Base-by-base conservation (phyloP, 2,113 vertebrate species). In the Carassius carassius region DNA sequence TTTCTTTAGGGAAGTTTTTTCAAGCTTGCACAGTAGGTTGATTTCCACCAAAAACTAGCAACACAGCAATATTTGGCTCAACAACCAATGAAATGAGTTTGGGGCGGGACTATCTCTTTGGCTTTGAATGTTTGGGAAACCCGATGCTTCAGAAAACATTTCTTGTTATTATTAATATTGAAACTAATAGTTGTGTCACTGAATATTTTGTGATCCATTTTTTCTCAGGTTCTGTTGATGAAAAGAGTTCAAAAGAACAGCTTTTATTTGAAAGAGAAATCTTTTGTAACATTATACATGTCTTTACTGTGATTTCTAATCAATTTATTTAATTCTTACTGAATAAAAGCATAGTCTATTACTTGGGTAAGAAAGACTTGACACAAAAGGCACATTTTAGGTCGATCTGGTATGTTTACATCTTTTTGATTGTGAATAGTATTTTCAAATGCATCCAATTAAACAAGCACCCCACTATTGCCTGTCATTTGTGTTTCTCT, bases 401-500 rank as follows among this genome's bases (percentile, higher is more conserved):
- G 21, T 25, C 11, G 9, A 32, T 19, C 25, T 56, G 51, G 51
- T 16, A 54, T 23, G 23, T 56, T 35, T 13, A 14, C 19, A 37
- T 60, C 19, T 41, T 78, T 78, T 21, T 60, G 32, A 60, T 37
- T 58, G 56, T 25, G 10, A 78, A 37, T n/a, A 78, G 35, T 41
- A 35, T 23, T 81, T 81, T 81, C n/a, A 81, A 47, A 81, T 11
- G 60, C 60, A 65, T 29, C 60, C 60, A 65, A 81, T 29, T 67
- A 25, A 63, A 81, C 41, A 3, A 49, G 21, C 44, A 29, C 2
- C 1, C 1, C 74, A 54, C 29, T 23, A 14, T 29, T 5, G 2
- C n/a, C 73, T 77, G 32, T 23, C 76, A 81, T 65, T 25, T 1
- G 35, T 37, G 13, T 65, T 80, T 25, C 2, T 63, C 9, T 7